Conservation (phyloP, 2,797 vertebrate genomes). For the Tokudaia muenninki region DNA sequence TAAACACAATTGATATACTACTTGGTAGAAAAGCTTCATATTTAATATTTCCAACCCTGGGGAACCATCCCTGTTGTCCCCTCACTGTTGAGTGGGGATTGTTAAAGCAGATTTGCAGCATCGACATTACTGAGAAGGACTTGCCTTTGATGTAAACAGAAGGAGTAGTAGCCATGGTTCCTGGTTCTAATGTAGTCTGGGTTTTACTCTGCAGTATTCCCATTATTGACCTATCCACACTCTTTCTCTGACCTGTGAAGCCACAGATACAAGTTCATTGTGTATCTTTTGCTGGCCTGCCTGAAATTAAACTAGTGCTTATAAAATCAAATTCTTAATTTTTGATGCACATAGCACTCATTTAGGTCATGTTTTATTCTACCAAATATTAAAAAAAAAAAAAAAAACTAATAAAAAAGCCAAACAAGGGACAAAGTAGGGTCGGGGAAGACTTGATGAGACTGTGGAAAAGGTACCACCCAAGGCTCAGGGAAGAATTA, state of each 20-base stretch:
- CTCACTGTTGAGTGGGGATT: neutral
- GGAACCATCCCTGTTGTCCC: neutral
- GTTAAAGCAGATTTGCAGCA: neutral
- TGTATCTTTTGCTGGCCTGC: neutral
- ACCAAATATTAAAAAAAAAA: neutral
- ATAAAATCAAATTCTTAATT: neutral
- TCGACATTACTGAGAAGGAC: neutral
- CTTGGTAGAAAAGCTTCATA: neutral
- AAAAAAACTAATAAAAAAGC: neutral
- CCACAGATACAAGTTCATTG: neutral
- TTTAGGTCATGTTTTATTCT: neutral
- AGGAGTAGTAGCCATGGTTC: neutral
- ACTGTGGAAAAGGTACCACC: neutral
- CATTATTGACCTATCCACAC: neutral
- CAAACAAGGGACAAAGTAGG: neutral
- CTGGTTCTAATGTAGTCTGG: neutral
- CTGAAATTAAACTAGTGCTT: neutral
- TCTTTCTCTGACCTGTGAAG: conserved; percentile 9
- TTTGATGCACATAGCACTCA: neutral
- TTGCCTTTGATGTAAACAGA: neutral
- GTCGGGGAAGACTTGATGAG: neutral
- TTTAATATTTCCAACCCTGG: neutral
- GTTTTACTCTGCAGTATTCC: neutral
- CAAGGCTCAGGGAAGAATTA: neutral
- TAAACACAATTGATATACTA: neutral